These are phyloP conservation scores for Drosophila dives DNA, from an alignment of 2,888 invertebrate genomes.

Conservation along the genomic window DNA sequence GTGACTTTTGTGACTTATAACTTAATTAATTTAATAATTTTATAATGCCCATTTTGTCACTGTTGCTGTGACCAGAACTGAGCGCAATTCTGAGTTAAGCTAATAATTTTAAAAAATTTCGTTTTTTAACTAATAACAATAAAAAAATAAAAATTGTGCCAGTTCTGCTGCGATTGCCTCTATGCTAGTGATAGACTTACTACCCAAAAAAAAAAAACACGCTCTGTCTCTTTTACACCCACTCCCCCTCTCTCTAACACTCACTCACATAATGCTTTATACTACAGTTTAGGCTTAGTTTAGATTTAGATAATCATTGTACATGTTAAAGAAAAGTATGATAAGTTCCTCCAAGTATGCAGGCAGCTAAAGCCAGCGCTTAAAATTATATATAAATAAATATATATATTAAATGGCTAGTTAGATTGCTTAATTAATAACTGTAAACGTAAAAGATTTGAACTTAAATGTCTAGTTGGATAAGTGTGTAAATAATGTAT, in stretches of 20 bases:
- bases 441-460: conserved; percentile 35
- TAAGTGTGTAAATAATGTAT: conserved; percentile 55
- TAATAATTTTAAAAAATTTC: conserved; percentile 47
- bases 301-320: conserved; percentile 65
- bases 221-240: conserved; percentile 4
- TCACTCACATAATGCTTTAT: conserved; percentile 38
- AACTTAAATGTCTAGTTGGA: conserved; percentile 7
- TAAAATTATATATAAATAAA: conserved; percentile 20
- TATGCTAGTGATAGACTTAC: conserved; percentile 77
- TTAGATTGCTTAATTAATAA: conserved; percentile 52
- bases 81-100: conserved; percentile 49
- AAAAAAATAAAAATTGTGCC: conserved; percentile 30
- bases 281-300: conserved; percentile 19
- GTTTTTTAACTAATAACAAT: conserved; percentile 42
- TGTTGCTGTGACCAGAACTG: conserved; percentile 58
- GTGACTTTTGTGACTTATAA: conserved; percentile 1
- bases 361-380: conserved; percentile 53
- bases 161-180: conserved; percentile 41
- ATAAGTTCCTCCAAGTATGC: conserved; percentile 77
- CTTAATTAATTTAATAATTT: conserved; percentile 3
- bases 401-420: conserved; percentile 29
- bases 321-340: conserved; percentile 72
- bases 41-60: conserved; percentile 38
- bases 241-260: not conserved
- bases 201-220: conserved; percentile 3